A percentile compares a stretch with the other conserved stretches of the same genome.
These are phyloP conservation scores for Dusona sp. DNA, from an alignment of 2,888 invertebrate genomes.

Conservation along the genomic window DNA sequence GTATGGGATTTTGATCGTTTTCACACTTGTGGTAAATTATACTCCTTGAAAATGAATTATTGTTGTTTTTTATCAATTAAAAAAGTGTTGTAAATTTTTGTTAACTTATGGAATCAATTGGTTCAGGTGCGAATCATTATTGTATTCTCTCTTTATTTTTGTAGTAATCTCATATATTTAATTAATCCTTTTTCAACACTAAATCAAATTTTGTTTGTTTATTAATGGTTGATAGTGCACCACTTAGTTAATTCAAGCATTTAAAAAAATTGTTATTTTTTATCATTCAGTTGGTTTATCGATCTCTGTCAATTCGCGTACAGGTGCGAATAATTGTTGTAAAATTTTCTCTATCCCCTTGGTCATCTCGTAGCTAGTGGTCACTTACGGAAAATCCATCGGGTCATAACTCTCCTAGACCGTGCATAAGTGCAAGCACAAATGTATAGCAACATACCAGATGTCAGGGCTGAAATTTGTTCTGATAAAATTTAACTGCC, in stretches of 20 bases:
- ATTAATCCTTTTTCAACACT: not conserved
- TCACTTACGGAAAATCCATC: constrained; percentile 33
- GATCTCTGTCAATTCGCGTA: not conserved
- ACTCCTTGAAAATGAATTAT: not conserved
- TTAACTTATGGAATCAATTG: too few species aligned
- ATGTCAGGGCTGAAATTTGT: constrained; percentile 73
- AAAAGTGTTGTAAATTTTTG: too few species aligned
- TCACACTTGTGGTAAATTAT: not conserved
- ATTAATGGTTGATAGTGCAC: not conserved
- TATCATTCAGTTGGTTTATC: not conserved
- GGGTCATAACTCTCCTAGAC: constrained; percentile 17
- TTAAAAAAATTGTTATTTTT: not conserved
- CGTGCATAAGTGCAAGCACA: constrained; percentile 46
- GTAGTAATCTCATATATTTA: not conserved
- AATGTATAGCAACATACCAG: constrained; percentile 63
- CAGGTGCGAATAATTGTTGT: constrained; percentile 21
- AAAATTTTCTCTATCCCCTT: not conserved
- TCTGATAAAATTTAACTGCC: constrained; percentile 76
- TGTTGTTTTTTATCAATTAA: not conserved
- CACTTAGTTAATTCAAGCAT: not conserved
- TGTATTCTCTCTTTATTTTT: not conserved
- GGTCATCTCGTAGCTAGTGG: not conserved
- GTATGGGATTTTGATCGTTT: not conserved
- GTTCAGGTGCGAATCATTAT: too few species aligned
- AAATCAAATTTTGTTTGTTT: not conserved